Base-by-base conservation (phyloP, 2,888 invertebrate genomes). In the Noctua janthina region DNA sequence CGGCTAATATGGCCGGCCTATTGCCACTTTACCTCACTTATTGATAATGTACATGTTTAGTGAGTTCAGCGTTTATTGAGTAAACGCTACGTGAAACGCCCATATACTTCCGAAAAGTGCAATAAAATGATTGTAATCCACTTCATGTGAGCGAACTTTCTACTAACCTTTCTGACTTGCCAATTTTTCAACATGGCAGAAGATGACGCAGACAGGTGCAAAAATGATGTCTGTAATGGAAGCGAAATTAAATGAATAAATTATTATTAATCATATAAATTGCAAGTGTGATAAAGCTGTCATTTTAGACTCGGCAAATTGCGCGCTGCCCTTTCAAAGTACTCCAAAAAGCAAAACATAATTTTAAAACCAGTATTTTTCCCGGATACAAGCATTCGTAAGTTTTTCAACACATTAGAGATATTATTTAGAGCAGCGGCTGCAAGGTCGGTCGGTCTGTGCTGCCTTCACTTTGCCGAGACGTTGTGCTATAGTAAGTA, bases 341-440 rank as follows among this genome's bases (percentile, higher is more conserved):
- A 69, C 17, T 15, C n/a, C 8, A 67, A 84, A 84, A 74, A 74
- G 11, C 56, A 29, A 46, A 85, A 80, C 3, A 51, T 35, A 29
- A 29, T 49, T 54, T 35, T 10, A 56, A 71, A 83, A 81, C 77
- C 15, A 51, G 78, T 70, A 8, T 88, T 87, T 86, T 86, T 86
- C 87, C 88, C 87, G 87, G 88, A 87, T 86, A 77, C 67, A 17
- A 35, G 46, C 46, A 71, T 59, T 71, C 64, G 72, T 56, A 70
- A 74, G 84, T 87, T 87, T 88, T 88, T 88, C 78, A 78, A 85
- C 86, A 85, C 77, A 83, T 86, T 79, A 78, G 79, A 82, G 75
- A 82, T 81, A 88, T 80, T 78, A 86, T 86, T 84, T 82, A 76
- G 88, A 86, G 79, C 88, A 86, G 79, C 62, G 23, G 54, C 74